Percentiles rank a stretch among this genome's conserved stretches.
These are phyloP conservation scores for Eretmochelys imbricata DNA, from an alignment of 2,113 vertebrate genomes.

Conservation along the genomic window DNA sequence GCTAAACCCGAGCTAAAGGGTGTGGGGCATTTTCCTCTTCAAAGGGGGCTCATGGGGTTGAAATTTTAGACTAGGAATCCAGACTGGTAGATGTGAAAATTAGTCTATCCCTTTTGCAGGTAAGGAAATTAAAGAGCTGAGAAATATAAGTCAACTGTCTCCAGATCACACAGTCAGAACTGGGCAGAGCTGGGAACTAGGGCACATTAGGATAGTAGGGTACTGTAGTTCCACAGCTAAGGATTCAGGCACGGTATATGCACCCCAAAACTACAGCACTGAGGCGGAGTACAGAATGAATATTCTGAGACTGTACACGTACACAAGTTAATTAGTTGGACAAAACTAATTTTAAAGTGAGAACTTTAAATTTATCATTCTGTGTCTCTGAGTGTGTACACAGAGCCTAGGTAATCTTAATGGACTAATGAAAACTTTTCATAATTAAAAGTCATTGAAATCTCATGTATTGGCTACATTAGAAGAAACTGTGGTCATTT, in stretches of 20 bases:
- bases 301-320: no score
- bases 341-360: neutral
- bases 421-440: neutral
- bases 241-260: neutral
- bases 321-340: neutral
- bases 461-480: neutral
- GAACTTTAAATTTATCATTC: no score
- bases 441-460: neutral
- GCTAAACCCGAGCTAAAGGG: no score
- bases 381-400: no score
- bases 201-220: no score
- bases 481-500: neutral
- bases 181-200: neutral
- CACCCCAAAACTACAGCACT: neutral
- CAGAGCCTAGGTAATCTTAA: neutral
- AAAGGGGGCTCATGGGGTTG: neutral
- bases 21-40: neutral
- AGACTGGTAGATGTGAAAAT: neutral
- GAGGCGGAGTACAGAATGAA: no score
- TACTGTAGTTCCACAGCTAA: neutral
- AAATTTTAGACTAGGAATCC: neutral
- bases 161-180: neutral
- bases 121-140: neutral
- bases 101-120: neutral
- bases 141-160: neutral